Evolutionary conservation across 2,113 vertebrate genomes (phyloP).

Genomic region (Amblyopsis rosae): DNA sequence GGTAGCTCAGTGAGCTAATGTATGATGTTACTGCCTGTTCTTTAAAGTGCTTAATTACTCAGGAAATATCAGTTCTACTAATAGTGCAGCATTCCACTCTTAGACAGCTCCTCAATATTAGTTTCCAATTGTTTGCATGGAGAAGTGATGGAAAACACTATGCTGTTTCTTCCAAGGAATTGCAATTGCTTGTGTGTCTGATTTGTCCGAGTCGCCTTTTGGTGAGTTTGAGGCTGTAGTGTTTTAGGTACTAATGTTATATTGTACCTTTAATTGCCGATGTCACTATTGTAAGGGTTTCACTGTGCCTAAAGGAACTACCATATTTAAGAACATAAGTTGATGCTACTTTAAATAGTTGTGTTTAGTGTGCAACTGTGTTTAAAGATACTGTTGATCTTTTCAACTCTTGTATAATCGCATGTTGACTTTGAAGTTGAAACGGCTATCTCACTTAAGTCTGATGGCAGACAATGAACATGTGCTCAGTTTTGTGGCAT

Average conservation of each 20-base stretch:
- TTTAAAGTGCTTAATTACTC: slow-evolving; percentile 74
- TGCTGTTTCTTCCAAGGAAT: slow-evolving; percentile 38
- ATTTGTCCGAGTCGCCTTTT: slow-evolving; percentile 23
- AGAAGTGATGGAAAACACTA: neutral
- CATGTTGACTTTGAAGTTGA: slow-evolving; percentile 32
- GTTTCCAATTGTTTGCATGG: slow-evolving; percentile 29
- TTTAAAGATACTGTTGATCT: slow-evolving; percentile 26
- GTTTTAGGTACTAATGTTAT: slow-evolving; percentile 23
- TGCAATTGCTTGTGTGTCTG: slow-evolving; percentile 11
- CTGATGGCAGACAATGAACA: slow-evolving; percentile 10
- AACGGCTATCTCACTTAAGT: slow-evolving; percentile 15
- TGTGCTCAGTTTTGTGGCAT: slow-evolving; percentile 25
- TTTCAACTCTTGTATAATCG: slow-evolving; percentile 27
- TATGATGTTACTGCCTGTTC: slow-evolving; percentile 31
- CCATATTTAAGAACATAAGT: slow-evolving; percentile 33
- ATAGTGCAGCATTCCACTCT: slow-evolving; percentile 60
- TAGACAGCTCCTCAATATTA: slow-evolving; percentile 16
- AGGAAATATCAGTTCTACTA: slow-evolving; percentile 54
- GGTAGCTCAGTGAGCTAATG: slow-evolving; percentile 10
- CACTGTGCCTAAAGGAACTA: slow-evolving; percentile 68
- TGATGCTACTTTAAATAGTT: slow-evolving; percentile 65
- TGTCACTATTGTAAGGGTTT: slow-evolving; percentile 30
- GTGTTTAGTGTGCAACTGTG: slow-evolving; percentile 28
- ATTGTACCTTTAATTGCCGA: slow-evolving; percentile 49
- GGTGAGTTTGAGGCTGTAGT: slow-evolving; percentile 19